Conservation (phyloP, 1,140 invertebrate species). For the Popillia japonica region DNA sequence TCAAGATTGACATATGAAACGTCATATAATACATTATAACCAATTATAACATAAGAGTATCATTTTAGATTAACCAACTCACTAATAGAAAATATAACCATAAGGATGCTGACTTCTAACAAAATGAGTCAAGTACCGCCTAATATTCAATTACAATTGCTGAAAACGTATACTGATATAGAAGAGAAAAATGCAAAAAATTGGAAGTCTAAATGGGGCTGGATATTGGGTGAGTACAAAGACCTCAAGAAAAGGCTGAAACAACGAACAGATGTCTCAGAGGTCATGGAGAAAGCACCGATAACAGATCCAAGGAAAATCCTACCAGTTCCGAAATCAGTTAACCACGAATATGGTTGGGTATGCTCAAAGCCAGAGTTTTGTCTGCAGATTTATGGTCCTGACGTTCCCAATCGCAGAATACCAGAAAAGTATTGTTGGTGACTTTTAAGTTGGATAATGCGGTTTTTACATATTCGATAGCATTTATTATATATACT, state of each 20-base stretch:
- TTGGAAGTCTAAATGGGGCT: constrained; percentile 31
- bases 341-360: constrained; percentile 53
- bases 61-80: too few species aligned
- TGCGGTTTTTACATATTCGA: too few species aligned
- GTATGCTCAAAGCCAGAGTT: constrained; percentile 45
- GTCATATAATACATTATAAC: too few species aligned
- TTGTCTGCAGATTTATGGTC: constrained; percentile 47
- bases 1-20: too few species aligned
- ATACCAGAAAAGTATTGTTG: background rate
- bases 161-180: background rate
- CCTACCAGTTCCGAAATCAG: constrained; percentile 44
- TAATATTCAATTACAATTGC: background rate
- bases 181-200: background rate
- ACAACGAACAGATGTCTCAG: background rate
- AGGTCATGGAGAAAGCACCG: constrained; percentile 21
- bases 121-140: background rate
- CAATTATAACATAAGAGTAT: too few species aligned
- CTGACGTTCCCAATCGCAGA: constrained; percentile 39
- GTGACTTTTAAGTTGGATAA: too few species aligned
- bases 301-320: constrained; percentile 39
- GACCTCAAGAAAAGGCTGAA: background rate
- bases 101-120: too few species aligned
- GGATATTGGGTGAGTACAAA: constrained; percentile 22
- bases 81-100: too few species aligned
- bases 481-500: too few species aligned